Conservation (phyloP, 1,140 invertebrate genomes). For the Brachystomella parvula region DNA sequence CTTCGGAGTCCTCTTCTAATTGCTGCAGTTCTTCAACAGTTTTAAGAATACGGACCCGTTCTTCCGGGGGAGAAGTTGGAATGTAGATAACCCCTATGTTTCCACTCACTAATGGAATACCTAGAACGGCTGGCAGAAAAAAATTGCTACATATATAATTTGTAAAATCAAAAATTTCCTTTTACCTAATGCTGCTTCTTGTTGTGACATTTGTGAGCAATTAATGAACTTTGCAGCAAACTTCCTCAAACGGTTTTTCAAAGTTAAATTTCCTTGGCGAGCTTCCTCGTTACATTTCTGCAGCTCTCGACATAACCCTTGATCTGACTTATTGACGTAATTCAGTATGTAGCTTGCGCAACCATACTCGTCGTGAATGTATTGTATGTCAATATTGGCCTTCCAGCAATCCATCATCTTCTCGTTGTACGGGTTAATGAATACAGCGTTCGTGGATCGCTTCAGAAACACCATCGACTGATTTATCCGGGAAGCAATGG, state of each 20-base stretch:
- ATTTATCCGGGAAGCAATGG: not conserved
- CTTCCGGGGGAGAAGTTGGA: conserved; percentile 11
- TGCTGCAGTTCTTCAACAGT: not conserved
- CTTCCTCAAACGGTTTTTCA: conserved; percentile 9
- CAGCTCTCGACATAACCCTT: not conserved
- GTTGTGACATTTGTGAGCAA: conserved; percentile 8
- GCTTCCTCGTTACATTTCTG: not conserved
- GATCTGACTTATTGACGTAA: not conserved
- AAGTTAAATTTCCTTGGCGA: not conserved
- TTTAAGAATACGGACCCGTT: conserved; percentile 11
- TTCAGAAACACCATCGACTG: not conserved
- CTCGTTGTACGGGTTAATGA: not conserved
- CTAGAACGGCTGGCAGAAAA: not conserved
- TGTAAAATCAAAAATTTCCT: no score
- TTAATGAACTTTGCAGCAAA: conserved; percentile 5
- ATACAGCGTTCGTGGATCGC: not conserved
- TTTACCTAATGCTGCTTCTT: conserved; percentile 20
- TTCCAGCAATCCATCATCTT: not conserved
- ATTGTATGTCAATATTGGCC: not conserved
- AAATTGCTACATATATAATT: no score
- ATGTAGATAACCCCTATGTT: conserved; percentile 5
- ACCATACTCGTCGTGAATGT: not conserved
- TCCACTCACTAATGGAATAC: not conserved
- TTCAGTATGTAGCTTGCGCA: not conserved
- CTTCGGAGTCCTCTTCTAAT: not conserved